Percentiles rank a stretch among this genome's conserved stretches.
phyloP scores from a whole-genome alignment of 2,888 invertebrate genomes.

The Drosophila putrida region DNA sequence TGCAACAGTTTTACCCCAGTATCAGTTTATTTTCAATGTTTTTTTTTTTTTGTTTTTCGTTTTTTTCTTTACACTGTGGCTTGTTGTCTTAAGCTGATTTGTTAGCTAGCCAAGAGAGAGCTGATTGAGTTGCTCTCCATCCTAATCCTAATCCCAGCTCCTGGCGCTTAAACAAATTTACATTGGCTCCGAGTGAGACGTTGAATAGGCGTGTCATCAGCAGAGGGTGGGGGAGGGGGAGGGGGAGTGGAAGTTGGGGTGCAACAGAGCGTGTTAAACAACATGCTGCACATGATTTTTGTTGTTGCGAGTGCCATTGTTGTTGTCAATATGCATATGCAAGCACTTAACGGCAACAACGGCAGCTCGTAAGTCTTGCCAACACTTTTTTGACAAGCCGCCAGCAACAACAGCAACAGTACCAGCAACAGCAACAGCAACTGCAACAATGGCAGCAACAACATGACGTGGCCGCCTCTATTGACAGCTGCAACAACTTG shows the following conservation, averaged over 20 bases:
- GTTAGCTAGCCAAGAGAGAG: constrained; percentile 57
- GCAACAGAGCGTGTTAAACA: constrained; percentile 61
- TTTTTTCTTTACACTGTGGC: constrained; percentile 10
- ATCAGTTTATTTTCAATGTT: background rate
- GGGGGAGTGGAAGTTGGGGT: constrained; percentile 13
- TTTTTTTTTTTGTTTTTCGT: background rate
- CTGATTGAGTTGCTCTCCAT: constrained; percentile 51
- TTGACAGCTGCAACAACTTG: constrained; percentile 79
- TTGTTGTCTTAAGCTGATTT: constrained; percentile 80
- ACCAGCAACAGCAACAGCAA: constrained; percentile 39
- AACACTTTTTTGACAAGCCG: constrained; percentile 71
- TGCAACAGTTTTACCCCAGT: constrained; percentile 30
- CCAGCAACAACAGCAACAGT: constrained; percentile 44
- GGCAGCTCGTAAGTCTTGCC: constrained; percentile 64
- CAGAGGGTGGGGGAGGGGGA: background rate
- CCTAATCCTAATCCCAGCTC: constrained; percentile 40
- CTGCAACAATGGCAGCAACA: constrained; percentile 38
- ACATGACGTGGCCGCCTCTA: constrained; percentile 70
- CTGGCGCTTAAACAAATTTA: constrained; percentile 46
- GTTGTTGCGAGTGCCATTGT: constrained; percentile 35
- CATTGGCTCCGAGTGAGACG: constrained; percentile 30
- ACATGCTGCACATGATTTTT: constrained; percentile 62
- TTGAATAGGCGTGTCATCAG: constrained; percentile 13
- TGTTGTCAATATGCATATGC: constrained; percentile 61
- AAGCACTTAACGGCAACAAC: constrained; percentile 66